These are phyloP conservation scores for Lasioglossum baleicum DNA, from an alignment of 1,140 invertebrate species.

Conservation along the genomic window DNA sequence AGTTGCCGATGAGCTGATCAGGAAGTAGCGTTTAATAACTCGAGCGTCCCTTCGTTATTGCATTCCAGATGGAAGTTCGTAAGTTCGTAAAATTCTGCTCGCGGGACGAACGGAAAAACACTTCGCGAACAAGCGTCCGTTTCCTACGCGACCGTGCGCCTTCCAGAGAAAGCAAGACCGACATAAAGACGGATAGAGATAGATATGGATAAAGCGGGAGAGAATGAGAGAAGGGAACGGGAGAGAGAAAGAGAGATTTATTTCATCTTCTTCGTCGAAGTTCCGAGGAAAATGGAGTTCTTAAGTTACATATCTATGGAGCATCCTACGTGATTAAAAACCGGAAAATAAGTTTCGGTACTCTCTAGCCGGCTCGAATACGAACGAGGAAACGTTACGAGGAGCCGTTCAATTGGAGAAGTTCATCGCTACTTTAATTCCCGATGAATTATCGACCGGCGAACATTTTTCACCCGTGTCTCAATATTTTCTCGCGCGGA, in stretches of 20 bases:
- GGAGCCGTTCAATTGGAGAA: constrained; percentile 28
- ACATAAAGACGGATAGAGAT: no score
- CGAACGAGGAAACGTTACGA: constrained; percentile 15
- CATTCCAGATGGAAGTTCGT: constrained; percentile 22
- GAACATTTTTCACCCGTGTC: constrained; percentile 12
- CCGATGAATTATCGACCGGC: constrained; percentile 13
- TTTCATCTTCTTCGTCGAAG: constrained; percentile 14
- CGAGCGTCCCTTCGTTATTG: constrained; percentile 8
- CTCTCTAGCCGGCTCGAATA: constrained; percentile 11
- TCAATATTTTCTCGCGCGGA: constrained; percentile 25
- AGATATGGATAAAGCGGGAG: not conserved
- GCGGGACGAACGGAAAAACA: constrained; percentile 25
- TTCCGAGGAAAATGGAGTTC: constrained; percentile 21
- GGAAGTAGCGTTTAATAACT: constrained; percentile 25
- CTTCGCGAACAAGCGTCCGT: constrained; percentile 3
- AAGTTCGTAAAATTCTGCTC: constrained; percentile 20
- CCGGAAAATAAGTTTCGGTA: constrained; percentile 39
- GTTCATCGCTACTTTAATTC: constrained; percentile 32
- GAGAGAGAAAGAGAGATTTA: constrained; percentile 28
- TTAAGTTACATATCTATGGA: constrained; percentile 26
- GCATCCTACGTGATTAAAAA: constrained; percentile 39
- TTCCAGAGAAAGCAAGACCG: no score
- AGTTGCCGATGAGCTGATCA: not conserved
- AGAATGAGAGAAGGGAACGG: not conserved
- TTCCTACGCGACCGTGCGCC: not conserved